phyloP scores from a whole-genome alignment of 1,140 invertebrate genomes.

The Drosophila busckii region DNA sequence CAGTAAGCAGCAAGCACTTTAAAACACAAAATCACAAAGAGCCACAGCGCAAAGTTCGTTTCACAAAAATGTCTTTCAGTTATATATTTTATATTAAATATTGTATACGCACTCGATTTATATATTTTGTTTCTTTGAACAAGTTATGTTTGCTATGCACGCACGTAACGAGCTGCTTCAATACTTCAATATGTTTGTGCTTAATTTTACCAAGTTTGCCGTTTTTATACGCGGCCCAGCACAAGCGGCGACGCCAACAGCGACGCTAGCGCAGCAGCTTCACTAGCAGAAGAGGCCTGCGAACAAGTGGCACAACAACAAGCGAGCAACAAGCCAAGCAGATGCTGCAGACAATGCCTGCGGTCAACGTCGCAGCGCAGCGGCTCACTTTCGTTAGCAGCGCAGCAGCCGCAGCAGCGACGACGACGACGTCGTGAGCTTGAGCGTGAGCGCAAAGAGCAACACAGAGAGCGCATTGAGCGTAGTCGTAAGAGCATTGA shows the following conservation, averaged over 20 bases:
- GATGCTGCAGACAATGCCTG: constrained; percentile 12
- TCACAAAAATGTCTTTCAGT: no score
- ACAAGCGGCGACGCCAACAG: constrained; percentile 26
- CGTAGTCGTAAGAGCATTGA: not conserved
- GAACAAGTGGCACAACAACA: constrained; percentile 49
- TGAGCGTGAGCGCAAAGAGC: constrained; percentile 1
- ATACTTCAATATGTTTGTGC: constrained; percentile 73
- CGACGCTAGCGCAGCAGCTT: constrained; percentile 27
- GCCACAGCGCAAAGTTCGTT: no score
- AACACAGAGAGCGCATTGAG: not conserved
- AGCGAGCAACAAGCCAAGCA: constrained; percentile 8
- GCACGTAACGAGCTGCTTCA: constrained; percentile 54
- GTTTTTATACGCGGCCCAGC: constrained; percentile 68
- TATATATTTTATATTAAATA: no score
- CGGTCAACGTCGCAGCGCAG: constrained; percentile 21
- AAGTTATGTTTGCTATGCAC: constrained; percentile 21
- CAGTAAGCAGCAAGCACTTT: not conserved
- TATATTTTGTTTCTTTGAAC: no score
- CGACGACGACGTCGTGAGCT: no score
- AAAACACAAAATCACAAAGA: no score
- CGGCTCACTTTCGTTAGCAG: constrained; percentile 54
- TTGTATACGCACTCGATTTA: no score
- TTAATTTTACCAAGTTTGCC: constrained; percentile 64
- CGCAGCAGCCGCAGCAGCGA: no score
- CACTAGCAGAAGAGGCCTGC: constrained; percentile 50